Evolutionary conservation across 2,888 invertebrate genomes (phyloP).

Genomic region (Phymatocera aterrima): DNA sequence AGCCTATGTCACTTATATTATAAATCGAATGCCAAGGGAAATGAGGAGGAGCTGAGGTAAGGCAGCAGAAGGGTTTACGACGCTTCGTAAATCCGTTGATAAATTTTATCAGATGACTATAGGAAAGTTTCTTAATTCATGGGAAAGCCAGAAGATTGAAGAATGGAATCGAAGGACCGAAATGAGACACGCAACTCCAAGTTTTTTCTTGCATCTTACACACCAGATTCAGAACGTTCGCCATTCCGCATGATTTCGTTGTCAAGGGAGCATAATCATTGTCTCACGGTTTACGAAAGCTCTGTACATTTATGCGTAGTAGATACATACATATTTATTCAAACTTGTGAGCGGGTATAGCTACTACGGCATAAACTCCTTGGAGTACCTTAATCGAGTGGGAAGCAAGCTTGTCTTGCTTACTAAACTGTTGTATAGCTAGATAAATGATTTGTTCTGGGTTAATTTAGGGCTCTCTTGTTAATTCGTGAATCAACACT

Average conservation of each 20-base stretch:
- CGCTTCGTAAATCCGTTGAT: constrained; percentile 29
- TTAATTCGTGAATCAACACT: constrained; percentile 71
- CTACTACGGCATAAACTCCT: not conserved
- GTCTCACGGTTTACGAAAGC: no score
- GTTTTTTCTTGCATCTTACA: no score
- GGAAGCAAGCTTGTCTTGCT: constrained; percentile 21
- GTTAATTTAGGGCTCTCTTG: constrained; percentile 64
- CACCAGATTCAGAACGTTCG: no score
- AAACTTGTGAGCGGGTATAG: no score
- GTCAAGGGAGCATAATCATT: no score
- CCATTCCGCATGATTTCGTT: no score
- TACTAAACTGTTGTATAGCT: constrained; percentile 45
- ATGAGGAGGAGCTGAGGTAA: constrained; percentile 59
- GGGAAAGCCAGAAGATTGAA: no score
- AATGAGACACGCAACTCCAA: no score
- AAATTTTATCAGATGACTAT: constrained; percentile 32
- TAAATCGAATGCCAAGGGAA: constrained; percentile 65
- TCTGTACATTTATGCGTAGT: no score
- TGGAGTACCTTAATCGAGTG: constrained; percentile 27
- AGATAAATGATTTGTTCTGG: constrained; percentile 63
- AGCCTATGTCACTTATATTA: constrained; percentile 62
- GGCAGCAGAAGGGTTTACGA: constrained; percentile 39
- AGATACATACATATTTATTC: no score
- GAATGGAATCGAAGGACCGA: no score
- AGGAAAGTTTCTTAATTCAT: not conserved